Evolutionary conservation across 2,113 vertebrate genomes (phyloP), one percentile per base, ranked within the genome.

Genomic region (Ammodytes dubius): DNA sequence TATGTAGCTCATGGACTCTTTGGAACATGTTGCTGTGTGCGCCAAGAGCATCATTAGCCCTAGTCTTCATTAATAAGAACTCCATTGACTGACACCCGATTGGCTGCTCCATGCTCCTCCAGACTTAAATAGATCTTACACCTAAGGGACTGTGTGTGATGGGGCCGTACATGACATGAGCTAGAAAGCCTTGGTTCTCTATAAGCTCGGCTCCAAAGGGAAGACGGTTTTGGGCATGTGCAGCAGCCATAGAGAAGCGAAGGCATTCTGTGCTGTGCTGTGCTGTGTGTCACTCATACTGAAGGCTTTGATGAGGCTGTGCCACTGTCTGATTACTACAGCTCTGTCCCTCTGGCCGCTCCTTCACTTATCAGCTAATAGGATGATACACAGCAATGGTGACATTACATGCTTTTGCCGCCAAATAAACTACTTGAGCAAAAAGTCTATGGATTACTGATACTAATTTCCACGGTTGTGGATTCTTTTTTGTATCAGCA

Each of bases 41-140:
- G 11, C 70, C 70, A 17, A 66, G 63, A 80, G 57, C 47, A 63
- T 70, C 59, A 54, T 66, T 0, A 59, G 43, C 43, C 37, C 14
- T 43, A 5, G 3, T 57, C 45, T 63, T 86, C 43, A 74, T 83
- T 78, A 27, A 27, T 27, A 81, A 49, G 53, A 67, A 77, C 54
- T 46, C 58, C 46, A 67, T 77, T 64, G 75, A 60, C n/a, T 67
- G 77, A 64, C 0, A 17, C 19, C 45, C 71, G 45, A 70, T 52
- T 68, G 70, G 56, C 65, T 78, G 60, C 70, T 49, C 54, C 59
- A 68, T 71, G n/a, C 37, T 72, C 45, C 58, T 43, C 49, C 61
- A 71, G 57, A 75, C 27, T 56, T 19, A 69, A 73, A 89, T 79
- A 76, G 70, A 81, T 59, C 42, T 52, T 17, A 9, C 77, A 77